phyloP scores from a whole-genome alignment of 2,797 vertebrate species.

The Falco biarmicus region DNA sequence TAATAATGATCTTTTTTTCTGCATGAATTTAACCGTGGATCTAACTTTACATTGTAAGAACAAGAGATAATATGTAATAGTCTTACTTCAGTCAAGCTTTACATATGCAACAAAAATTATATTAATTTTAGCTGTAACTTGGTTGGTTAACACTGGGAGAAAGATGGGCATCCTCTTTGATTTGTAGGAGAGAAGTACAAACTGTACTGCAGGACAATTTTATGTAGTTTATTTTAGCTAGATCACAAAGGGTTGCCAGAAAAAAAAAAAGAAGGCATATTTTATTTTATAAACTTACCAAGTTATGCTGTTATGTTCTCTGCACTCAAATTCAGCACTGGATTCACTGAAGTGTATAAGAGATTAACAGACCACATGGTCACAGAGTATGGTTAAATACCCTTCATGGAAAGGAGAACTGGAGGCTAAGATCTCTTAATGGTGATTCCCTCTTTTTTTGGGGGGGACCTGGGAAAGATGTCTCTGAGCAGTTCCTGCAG shows the following conservation, averaged over 20 bases:
- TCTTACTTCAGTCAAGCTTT: background rate
- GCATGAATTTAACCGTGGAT: background rate
- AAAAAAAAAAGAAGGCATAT: background rate
- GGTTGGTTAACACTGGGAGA: background rate
- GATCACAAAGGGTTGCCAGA: background rate
- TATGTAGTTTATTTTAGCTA: background rate
- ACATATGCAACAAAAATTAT: background rate
- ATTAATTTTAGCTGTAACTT: background rate
- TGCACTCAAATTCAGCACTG: background rate
- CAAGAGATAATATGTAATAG: background rate
- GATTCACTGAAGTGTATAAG: background rate
- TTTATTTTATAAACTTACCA: background rate
- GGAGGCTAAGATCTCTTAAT: background rate
- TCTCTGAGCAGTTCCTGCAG: background rate
- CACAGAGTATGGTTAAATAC: background rate
- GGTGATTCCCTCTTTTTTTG: background rate
- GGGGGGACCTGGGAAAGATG: background rate
- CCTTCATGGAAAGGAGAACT: background rate
- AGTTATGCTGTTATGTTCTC: background rate
- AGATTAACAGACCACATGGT: background rate
- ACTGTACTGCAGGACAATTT: background rate
- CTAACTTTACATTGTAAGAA: background rate
- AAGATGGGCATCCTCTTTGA: background rate
- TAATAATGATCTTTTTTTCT: background rate
- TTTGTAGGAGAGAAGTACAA: background rate